Base-by-base conservation (phyloP, 2,888 invertebrate genomes). In the Leptura quadrifasciata region DNA sequence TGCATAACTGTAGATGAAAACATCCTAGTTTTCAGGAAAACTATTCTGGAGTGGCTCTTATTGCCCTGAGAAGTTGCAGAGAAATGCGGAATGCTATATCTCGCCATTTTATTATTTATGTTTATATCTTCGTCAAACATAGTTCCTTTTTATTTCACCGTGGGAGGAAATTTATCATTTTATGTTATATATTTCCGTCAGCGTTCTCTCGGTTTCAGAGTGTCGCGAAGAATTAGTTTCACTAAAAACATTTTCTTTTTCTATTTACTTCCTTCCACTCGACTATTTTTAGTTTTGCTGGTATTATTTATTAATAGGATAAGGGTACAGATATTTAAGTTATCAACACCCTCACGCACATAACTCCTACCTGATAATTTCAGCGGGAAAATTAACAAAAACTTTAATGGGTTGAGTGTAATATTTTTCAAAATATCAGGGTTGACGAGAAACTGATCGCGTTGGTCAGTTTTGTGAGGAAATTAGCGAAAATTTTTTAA, bases 41-140 rank as follows among this genome's bases (percentile, higher is more conserved):
- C 47, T 64, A 47, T 39, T 35, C 39, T 47, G 47, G 12, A 35
- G 39, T 64, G 64, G 35, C 35, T 18, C 18, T 64, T 64, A 64
- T 64, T 64, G 15, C 39, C 35, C 61, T 47, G 35, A 64, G 64
- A 39, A 18, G 17, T 35, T 21, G 35, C 18, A 10, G 8, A 5
- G 20, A 17, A 63, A 35, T 63, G 18, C 9, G 20, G 35, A 20
- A n/a, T 35, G 12, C 35, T 17, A 64, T 47, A 47, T 64, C 20
- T 21, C 57, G 6, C 27, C 52, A 54, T 68, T 68, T 31, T 18
- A 68, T 68, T 68, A 55, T 57, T 68, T 68, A 68, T 31, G 55
- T 54, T 31, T 60, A 24, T 31, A 31, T 68, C 55, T 31, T 27
- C 55, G 55, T 68, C 68, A 68, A 68, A 55, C n/a, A 54, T 17